phyloP scores from a whole-genome alignment of 1,140 invertebrate genomes.

The Plodia interpunctella region DNA sequence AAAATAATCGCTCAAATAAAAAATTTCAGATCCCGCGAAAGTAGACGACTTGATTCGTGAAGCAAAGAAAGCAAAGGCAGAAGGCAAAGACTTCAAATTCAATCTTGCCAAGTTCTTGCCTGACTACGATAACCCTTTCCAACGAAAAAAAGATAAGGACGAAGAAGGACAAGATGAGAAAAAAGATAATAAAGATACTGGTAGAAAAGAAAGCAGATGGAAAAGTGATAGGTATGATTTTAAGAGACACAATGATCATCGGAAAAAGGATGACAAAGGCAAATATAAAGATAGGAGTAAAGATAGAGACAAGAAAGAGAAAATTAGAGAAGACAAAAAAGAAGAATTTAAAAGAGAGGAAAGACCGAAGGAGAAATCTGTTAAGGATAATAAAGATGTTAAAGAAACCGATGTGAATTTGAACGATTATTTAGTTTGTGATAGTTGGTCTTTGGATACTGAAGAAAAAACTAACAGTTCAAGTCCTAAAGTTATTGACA shows the following conservation, averaged over 20 bases:
- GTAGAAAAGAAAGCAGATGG: constrained; percentile 18
- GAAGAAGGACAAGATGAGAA: constrained; percentile 17
- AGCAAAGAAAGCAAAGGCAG: constrained; percentile 59
- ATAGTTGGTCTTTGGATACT: constrained; percentile 71
- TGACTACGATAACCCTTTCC: constrained; percentile 67
- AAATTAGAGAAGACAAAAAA: constrained; percentile 18
- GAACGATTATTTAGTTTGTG: constrained; percentile 66
- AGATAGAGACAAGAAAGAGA: constrained; percentile 26
- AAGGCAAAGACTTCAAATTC: constrained; percentile 63
- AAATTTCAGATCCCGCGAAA: constrained; percentile 56
- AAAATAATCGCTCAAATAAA: too few relatives aligned
- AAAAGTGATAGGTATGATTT: constrained; percentile 44
- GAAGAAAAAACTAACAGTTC: constrained; percentile 51
- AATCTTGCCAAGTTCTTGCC: constrained; percentile 62
- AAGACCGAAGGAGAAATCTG: constrained; percentile 13
- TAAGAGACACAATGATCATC: constrained; percentile 40
- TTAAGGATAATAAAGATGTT: constrained; percentile 28
- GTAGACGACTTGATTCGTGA: constrained; percentile 65
- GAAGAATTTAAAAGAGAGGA: constrained; percentile 21
- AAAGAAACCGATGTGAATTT: constrained; percentile 62
- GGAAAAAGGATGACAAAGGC: constrained; percentile 27
- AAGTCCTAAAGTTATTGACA: constrained; percentile 49
- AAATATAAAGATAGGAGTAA: constrained; percentile 23
- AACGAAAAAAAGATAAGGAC: constrained; percentile 53
- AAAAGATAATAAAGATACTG: neutral